Evolutionary conservation across 2,888 invertebrate genomes (phyloP).

Genomic region (Aspidiotus rigidus): DNA sequence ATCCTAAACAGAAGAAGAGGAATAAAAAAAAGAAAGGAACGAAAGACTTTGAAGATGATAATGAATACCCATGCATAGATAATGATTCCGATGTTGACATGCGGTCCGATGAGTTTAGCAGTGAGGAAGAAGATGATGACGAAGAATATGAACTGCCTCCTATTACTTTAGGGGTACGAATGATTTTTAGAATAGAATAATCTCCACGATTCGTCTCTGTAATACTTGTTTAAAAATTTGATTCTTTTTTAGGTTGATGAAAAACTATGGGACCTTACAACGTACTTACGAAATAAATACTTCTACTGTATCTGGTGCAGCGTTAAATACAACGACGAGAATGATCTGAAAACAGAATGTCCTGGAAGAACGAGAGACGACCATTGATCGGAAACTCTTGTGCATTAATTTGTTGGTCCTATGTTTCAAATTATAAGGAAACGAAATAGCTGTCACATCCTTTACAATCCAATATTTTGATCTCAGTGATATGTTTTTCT

Average conservation of each 20-base stretch:
- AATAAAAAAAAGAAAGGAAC: conserved; percentile 40
- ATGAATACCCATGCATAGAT: conserved; percentile 36
- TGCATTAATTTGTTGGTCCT: background rate
- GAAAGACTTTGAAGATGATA: conserved; percentile 8
- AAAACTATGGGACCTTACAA: conserved; percentile 53
- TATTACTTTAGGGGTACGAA: background rate
- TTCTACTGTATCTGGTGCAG: conserved; percentile 75
- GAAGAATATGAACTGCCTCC: conserved; percentile 9
- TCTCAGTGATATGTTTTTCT: no score
- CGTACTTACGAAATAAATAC: conserved; percentile 60
- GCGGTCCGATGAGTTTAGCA: background rate
- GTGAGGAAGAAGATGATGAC: conserved; percentile 4
- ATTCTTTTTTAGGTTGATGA: conserved; percentile 45
- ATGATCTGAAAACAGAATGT: conserved; percentile 55
- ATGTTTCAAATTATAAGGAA: no score
- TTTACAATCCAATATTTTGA: no score
- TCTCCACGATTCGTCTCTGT: no score
- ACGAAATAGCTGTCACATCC: no score
- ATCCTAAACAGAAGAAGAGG: background rate
- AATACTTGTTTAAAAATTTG: conserved; percentile 21
- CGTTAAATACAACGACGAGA: conserved; percentile 53
- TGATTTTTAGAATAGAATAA: background rate
- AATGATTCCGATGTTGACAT: conserved; percentile 9
- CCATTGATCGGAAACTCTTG: conserved; percentile 43
- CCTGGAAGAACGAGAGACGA: conserved; percentile 57